Base-by-base conservation (phyloP, 2,888 invertebrate species). In the Vanessa cardui region DNA sequence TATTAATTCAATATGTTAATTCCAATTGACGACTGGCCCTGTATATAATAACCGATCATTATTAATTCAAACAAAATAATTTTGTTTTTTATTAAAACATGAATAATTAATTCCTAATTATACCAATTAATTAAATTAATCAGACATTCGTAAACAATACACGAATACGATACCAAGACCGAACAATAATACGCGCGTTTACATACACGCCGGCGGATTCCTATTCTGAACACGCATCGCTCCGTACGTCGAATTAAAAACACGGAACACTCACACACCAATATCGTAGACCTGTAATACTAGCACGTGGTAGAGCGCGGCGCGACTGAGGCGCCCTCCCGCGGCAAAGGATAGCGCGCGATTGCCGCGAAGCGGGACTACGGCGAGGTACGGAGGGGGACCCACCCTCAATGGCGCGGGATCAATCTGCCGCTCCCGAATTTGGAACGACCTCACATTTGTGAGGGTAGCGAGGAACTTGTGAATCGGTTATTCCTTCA, bases 311-410 rank as follows among this genome's bases (percentile, higher is more conserved):
- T 73, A 16, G 31, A 70, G 15, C 62, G 73, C 73, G 78, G 77
- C 80, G 80, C 81, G 80, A 80, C 77, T 69, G 74, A 76, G 79
- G 83, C 90, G 90, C 90, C 92, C 90, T 89, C 89, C 82, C 90
- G 85, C 90, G 89, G 85, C 91, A 78, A 82, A 84, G 88, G 89
- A 85, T 84, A 83, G 89, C 91, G 91, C 90, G 89, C 92, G 87
- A 87, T 85, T 92, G 92, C 83, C 83, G 85, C 81, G 81, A 77
- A 75, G 76, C 76, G 77, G 74, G 73, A 74, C 76, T 72, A 74
- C 77, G 72, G 80, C 77, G 80, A 83, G 83, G 76, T 77, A 85
- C 83, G 85, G 79, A 85, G 86, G 87, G 66, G 89, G 87, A 85
- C 87, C 87, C 88, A 87, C 89, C 90, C 90, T 84, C 83, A 75